These are phyloP conservation scores for Telmatochromis sp. DNA, from an alignment of 2,113 vertebrate genomes.

Conservation along the genomic window DNA sequence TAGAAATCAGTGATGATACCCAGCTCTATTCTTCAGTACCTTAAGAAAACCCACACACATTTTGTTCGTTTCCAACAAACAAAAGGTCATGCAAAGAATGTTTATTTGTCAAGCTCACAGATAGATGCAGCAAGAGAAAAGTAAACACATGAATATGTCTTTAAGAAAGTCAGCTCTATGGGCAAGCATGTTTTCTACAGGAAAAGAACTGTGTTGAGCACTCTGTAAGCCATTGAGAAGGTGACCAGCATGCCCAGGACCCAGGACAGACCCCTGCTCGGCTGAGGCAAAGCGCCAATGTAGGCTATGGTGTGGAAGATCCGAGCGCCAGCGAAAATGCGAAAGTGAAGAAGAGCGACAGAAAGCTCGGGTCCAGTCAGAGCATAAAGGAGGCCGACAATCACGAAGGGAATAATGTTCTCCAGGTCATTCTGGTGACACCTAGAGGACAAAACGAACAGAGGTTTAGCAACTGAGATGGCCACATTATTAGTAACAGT, in stretches of 20 bases:
- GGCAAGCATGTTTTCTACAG: background rate
- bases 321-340: background rate
- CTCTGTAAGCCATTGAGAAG: slow-evolving; percentile 78
- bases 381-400: background rate
- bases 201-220: slow-evolving; percentile 40
- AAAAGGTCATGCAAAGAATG: background rate
- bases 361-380: background rate
- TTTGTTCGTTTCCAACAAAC: background rate
- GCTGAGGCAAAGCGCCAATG: background rate
- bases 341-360: background rate
- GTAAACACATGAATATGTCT: background rate
- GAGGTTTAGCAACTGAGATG: background rate
- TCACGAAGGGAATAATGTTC: background rate
- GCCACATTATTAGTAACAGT: background rate
- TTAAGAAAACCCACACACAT: background rate
- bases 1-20: background rate
- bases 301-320: background rate
- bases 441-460: background rate
- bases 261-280: accelerated
- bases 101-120: background rate
- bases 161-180: background rate
- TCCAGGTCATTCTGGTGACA: background rate
- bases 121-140: background rate
- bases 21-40: too few relatives aligned
- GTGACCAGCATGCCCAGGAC: slow-evolving; percentile 20